Evolutionary conservation across 2,888 invertebrate genomes (phyloP).

Genomic region (Autographa pulchrina): DNA sequence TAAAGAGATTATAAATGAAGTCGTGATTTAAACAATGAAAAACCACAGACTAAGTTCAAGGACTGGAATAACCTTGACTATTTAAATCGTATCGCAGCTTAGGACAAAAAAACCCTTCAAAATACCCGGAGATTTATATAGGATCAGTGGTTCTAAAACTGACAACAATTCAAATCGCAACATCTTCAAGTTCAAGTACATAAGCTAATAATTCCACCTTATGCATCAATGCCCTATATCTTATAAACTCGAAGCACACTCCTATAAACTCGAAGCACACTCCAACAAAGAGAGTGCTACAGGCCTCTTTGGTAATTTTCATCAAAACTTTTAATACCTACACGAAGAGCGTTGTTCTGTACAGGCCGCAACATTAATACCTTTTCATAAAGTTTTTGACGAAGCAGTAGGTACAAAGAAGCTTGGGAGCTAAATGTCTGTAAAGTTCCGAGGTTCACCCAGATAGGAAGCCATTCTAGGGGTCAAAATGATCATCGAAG

Average conservation of each 20-base stretch:
- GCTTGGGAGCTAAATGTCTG: conserved; percentile 35
- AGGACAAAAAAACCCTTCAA: no score
- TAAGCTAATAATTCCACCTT: background rate
- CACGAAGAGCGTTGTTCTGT: conserved; percentile 42
- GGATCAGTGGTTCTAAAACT: background rate
- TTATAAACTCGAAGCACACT: conserved; percentile 17
- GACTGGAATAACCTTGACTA: no score
- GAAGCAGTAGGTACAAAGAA: conserved; percentile 28
- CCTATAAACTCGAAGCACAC: conserved; percentile 17
- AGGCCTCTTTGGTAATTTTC: conserved; percentile 34
- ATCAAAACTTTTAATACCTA: conserved; percentile 55
- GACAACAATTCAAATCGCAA: background rate
- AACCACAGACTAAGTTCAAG: background rate
- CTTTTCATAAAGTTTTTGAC: conserved; percentile 48
- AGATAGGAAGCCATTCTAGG: conserved; percentile 39
- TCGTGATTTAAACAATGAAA: background rate
- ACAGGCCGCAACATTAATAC: conserved; percentile 47
- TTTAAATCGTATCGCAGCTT: no score
- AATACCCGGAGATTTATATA: no score
- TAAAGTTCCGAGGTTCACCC: conserved; percentile 40
- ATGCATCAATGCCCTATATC: conserved; percentile 20
- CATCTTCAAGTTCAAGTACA: no score
- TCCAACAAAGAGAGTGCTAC: conserved; percentile 11
- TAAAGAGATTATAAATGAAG: background rate
- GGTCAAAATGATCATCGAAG: conserved; percentile 44